Conservation (phyloP, 2,113 vertebrate genomes). For the Galeopterus variegatus region DNA sequence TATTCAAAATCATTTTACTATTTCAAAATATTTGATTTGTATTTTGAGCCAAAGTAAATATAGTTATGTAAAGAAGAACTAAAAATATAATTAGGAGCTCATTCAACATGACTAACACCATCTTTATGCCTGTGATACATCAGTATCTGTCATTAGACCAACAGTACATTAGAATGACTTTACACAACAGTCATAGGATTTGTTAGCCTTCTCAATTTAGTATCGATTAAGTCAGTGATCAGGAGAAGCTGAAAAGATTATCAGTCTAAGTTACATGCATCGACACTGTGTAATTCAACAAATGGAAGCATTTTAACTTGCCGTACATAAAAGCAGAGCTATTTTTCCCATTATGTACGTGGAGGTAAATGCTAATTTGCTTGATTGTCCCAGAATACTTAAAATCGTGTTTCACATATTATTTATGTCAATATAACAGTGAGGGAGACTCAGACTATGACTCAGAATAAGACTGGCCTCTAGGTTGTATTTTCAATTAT, state of each 20-base stretch:
- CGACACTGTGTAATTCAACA: background rate
- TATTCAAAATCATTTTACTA: background rate
- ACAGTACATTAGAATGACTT: background rate
- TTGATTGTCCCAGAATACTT: background rate
- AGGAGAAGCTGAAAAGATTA: background rate
- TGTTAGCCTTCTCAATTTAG: background rate
- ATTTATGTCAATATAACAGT: background rate
- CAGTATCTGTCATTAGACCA: background rate
- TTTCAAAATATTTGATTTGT: background rate
- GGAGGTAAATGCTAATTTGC: background rate
- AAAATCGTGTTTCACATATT: background rate
- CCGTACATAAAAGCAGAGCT: background rate
- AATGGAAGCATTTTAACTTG: background rate
- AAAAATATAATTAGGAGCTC: background rate
- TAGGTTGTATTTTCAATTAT: background rate
- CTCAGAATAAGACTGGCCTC: background rate
- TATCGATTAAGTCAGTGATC: background rate
- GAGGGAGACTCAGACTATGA: background rate
- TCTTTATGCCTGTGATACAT: background rate
- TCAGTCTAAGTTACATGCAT: background rate
- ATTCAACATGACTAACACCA: background rate
- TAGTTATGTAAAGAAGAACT: background rate
- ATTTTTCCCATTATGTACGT: background rate
- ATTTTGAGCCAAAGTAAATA: background rate
- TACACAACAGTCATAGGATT: background rate